Evolutionary conservation across 2,888 invertebrate species (phyloP).

Genomic region (Eupithecia pulchellata): DNA sequence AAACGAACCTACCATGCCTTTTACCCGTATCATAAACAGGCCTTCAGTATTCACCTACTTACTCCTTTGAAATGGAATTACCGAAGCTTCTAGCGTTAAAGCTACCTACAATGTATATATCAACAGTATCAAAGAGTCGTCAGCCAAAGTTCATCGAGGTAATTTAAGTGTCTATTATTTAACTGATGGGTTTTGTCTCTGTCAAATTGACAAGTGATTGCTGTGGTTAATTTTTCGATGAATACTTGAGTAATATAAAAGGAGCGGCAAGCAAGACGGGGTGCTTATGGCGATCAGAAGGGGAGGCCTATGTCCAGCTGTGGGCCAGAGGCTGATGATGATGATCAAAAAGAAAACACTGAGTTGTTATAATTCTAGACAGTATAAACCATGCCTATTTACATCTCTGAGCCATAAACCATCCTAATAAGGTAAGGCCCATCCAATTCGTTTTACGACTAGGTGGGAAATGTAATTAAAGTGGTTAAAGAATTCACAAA

Average conservation of each 20-base stretch:
- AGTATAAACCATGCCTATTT: slow-evolving; percentile 18
- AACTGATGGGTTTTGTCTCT: background rate
- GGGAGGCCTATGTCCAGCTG: background rate
- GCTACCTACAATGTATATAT: background rate
- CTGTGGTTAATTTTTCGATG: background rate
- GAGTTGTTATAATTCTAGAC: slow-evolving; percentile 9
- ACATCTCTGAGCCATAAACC: slow-evolving; percentile 20
- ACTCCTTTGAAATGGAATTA: slow-evolving; percentile 10
- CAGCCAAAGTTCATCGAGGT: background rate
- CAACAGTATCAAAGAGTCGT: background rate
- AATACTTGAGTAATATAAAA: background rate
- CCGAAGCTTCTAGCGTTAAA: background rate
- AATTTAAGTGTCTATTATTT: background rate
- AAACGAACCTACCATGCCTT: slow-evolving; percentile 17
- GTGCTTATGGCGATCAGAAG: background rate
- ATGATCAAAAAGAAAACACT: background rate
- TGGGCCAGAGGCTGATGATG: background rate
- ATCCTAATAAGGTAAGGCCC: slow-evolving; percentile 34
- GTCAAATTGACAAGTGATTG: background rate
- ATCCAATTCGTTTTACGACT: slow-evolving; percentile 36
- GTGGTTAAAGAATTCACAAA: slow-evolving; percentile 32
- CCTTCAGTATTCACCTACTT: slow-evolving; percentile 16
- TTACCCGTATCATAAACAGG: slow-evolving; percentile 27
- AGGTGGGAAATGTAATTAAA: slow-evolving; percentile 38
- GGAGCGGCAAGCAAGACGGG: background rate